Evolutionary conservation across 1,140 invertebrate genomes (phyloP).

Genomic region (Caerostris extrusa): DNA sequence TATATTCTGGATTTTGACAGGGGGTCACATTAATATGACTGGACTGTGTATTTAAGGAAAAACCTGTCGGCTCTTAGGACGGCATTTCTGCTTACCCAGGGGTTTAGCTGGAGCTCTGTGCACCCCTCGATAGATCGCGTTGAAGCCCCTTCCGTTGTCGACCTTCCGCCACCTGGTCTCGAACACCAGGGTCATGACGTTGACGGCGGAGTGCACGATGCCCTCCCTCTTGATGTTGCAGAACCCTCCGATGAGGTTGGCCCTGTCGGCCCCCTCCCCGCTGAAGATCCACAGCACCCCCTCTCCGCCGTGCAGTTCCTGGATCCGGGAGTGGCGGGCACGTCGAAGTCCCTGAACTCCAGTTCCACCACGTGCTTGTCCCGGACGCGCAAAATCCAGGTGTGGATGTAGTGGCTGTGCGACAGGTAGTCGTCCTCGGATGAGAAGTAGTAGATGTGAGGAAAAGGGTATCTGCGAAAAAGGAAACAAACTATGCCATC

Average conservation of each 20-base stretch:
- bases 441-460: slow-evolving; percentile 73
- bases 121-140: slow-evolving; percentile 68
- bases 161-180: slow-evolving; percentile 71
- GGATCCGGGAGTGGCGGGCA: slow-evolving; percentile 74
- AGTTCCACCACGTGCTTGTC: slow-evolving; percentile 70
- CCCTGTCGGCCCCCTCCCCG: background rate
- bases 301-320: slow-evolving; percentile 76
- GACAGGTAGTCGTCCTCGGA: background rate
- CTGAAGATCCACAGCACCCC: slow-evolving; percentile 67
- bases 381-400: slow-evolving; percentile 74
- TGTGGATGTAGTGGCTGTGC: slow-evolving; percentile 63
- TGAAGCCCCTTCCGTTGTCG: slow-evolving; percentile 79
- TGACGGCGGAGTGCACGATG: slow-evolving; percentile 65
- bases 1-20: too few species aligned
- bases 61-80: background rate
- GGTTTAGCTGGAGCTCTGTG: background rate
- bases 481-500: background rate
- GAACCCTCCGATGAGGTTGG: slow-evolving; percentile 75
- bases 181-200: slow-evolving; percentile 63
- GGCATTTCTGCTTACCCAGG: background rate
- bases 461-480: slow-evolving; percentile 78
- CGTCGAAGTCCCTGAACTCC: slow-evolving; percentile 79
- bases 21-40: too few species aligned
- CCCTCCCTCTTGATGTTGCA: slow-evolving; percentile 78
- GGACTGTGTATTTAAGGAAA: too few species aligned